A percentile compares a stretch with the other conserved stretches of the same genome.
These are phyloP conservation scores for Belgica antarctica DNA, from an alignment of 2,888 invertebrate species.

Conservation along the genomic window DNA sequence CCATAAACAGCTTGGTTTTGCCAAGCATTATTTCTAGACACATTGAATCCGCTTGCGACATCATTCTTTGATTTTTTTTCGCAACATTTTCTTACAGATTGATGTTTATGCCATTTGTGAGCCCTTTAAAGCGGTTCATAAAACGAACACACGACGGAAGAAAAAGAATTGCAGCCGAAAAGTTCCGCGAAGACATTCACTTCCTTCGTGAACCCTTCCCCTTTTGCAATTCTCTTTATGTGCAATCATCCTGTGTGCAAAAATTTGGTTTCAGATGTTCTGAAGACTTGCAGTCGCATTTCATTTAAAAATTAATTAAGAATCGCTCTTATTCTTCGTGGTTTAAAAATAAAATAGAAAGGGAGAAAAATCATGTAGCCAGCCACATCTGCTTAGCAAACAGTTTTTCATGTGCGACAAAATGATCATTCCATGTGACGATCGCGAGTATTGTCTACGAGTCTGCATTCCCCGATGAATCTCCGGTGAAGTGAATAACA, in stretches of 20 bases:
- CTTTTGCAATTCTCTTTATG: conserved; percentile 32
- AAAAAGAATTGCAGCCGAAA: background rate
- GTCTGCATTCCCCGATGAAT: background rate
- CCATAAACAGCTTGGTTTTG: conserved; percentile 18
- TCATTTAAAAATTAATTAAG: conserved; percentile 35
- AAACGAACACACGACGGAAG: background rate
- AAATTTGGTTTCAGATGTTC: conserved; percentile 17
- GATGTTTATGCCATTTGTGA: background rate
- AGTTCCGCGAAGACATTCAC: conserved; percentile 41
- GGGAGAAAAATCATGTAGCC: background rate
- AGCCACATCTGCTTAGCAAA: conserved; percentile 30
- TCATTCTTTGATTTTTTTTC: no score
- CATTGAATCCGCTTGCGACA: background rate
- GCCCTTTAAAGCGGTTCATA: conserved; percentile 20
- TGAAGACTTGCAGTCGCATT: conserved; percentile 17
- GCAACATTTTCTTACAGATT: no score
- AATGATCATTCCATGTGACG: background rate
- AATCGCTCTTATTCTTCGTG: background rate
- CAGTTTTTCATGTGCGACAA: conserved; percentile 22
- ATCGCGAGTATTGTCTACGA: conserved; percentile 2
- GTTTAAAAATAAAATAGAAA: conserved; percentile 17
- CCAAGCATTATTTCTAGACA: no score
- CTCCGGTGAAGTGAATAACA: background rate
- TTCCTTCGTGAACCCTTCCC: conserved; percentile 33
- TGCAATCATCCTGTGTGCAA: conserved; percentile 5